phyloP scores from a whole-genome alignment of 2,797 vertebrate genomes.

The Orientallactaga sibirica region DNA sequence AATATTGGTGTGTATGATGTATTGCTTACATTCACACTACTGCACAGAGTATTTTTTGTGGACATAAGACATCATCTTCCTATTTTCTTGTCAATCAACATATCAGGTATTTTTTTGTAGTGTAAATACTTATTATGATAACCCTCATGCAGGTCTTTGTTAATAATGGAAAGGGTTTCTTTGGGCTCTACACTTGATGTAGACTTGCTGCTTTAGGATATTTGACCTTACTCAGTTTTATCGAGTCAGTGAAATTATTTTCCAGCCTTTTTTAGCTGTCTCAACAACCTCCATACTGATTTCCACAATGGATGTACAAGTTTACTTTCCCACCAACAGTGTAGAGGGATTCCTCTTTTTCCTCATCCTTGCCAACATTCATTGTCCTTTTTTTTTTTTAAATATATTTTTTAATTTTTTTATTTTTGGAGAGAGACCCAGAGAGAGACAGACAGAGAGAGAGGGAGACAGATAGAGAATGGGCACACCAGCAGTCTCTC shows the following conservation, averaged over 20 bases:
- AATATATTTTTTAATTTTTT: no score
- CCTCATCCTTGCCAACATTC: no score
- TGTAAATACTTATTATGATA: neutral
- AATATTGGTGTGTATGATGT: neutral
- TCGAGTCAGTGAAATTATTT: constrained; percentile 1
- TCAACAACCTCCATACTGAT: no score
- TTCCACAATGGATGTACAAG: no score
- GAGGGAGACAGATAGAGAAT: no score
- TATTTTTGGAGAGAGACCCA: no score
- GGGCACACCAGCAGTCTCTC: no score
- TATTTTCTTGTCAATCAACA: neutral
- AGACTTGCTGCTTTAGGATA: neutral
- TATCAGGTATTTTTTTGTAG: constrained; percentile 4
- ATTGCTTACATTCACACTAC: neutral
- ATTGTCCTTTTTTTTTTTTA: no score
- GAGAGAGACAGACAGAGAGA: no score
- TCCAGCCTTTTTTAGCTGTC: neutral
- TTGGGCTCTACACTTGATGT: neutral
- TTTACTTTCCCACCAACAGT: no score
- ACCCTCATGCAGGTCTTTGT: neutral
- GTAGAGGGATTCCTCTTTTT: no score
- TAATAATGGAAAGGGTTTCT: neutral
- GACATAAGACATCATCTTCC: neutral
- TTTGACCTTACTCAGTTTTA: constrained; percentile 26
- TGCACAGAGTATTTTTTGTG: neutral